phyloP scores from a whole-genome alignment of 2,888 invertebrate species.

The Philereme vetulata region DNA sequence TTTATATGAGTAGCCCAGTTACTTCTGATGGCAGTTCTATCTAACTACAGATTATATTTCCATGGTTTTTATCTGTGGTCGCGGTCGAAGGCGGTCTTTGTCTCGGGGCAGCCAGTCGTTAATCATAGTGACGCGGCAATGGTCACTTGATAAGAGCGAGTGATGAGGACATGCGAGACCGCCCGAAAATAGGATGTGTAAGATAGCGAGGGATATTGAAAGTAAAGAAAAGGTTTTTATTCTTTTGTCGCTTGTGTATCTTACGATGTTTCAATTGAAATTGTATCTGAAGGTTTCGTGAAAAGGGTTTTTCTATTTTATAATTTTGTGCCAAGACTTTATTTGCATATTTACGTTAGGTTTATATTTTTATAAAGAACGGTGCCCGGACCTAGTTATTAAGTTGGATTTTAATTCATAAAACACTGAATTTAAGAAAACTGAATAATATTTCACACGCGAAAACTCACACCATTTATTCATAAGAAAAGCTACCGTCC shows the following conservation, averaged over 20 bases:
- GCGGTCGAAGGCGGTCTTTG: slow-evolving; percentile 53
- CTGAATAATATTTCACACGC: too few relatives aligned
- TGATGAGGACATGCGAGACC: slow-evolving; percentile 35
- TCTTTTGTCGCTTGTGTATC: slow-evolving; percentile 12
- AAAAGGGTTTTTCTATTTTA: not conserved
- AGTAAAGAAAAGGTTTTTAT: slow-evolving; percentile 18
- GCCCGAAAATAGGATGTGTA: slow-evolving; percentile 27
- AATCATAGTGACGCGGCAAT: slow-evolving; percentile 60
- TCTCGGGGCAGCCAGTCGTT: slow-evolving; percentile 54
- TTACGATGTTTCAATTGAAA: slow-evolving; percentile 13
- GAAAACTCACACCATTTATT: too few relatives aligned
- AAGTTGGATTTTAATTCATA: too few relatives aligned
- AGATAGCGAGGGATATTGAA: slow-evolving; percentile 31
- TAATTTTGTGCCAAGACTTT: not conserved
- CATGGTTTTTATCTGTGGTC: slow-evolving; percentile 45
- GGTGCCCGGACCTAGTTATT: too few relatives aligned
- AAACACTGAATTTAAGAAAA: too few relatives aligned
- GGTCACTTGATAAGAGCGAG: slow-evolving; percentile 56
- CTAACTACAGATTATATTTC: too few relatives aligned
- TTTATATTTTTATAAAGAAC: too few relatives aligned
- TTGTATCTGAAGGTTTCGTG: not conserved
- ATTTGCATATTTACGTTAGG: not conserved
- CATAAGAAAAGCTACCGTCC: too few relatives aligned
- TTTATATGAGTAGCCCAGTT: too few relatives aligned
- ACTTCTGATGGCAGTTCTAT: too few relatives aligned